These are phyloP conservation scores for Tupaia tana DNA, from an alignment of 2,113 vertebrate genomes.

Conservation along the genomic window DNA sequence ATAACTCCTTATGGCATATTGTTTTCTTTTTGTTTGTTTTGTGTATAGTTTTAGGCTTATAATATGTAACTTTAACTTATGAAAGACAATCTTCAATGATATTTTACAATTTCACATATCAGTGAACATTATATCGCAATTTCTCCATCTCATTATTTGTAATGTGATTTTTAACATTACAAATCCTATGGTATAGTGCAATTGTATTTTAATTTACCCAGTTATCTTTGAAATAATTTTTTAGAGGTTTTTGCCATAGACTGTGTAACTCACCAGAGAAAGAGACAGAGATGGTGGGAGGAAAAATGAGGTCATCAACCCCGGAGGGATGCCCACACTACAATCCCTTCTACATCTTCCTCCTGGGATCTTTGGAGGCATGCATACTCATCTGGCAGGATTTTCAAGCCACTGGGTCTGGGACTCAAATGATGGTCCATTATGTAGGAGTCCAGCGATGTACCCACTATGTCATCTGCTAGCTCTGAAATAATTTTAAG, in stretches of 20 bases:
- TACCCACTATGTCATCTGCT: too few relatives aligned
- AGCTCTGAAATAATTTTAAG: background rate
- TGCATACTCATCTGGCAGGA: too few relatives aligned
- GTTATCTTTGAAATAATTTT: background rate
- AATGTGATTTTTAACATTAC: background rate
- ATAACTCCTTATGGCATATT: background rate
- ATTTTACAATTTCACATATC: background rate
- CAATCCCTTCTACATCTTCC: too few relatives aligned
- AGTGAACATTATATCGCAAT: background rate
- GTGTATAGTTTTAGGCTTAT: background rate
- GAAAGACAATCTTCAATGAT: background rate
- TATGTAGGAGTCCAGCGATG: too few relatives aligned
- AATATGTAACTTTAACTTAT: background rate
- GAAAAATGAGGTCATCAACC: too few relatives aligned
- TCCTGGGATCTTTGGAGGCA: too few relatives aligned
- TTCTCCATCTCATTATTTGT: background rate
- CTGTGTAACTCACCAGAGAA: too few relatives aligned
- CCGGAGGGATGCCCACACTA: too few relatives aligned
- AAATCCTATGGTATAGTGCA: background rate
- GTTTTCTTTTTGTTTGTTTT: background rate
- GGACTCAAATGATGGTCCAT: too few relatives aligned
- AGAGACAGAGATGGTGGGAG: too few relatives aligned
- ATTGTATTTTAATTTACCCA: background rate
- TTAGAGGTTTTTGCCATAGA: too few relatives aligned
- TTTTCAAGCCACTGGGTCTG: too few relatives aligned